phyloP scores from a whole-genome alignment of 1,140 invertebrate genomes.

The Dufourea novaeangliae region DNA sequence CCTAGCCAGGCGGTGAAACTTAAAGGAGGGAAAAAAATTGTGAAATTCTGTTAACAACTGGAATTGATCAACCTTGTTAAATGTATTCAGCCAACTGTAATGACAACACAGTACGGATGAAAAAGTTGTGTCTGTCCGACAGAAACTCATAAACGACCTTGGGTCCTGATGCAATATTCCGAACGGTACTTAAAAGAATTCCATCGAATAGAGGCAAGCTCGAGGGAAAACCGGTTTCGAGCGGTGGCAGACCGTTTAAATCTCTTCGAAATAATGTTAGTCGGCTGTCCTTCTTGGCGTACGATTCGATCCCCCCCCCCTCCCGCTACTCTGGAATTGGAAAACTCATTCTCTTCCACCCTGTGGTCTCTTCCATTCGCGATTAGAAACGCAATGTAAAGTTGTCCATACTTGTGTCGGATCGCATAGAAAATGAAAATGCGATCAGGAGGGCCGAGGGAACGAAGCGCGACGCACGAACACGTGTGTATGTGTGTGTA shows the following conservation, averaged over 20 bases:
- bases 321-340: no score
- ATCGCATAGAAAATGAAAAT: no score
- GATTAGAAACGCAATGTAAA: not conserved
- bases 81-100: not conserved
- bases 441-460: not conserved
- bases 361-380: not conserved
- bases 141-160: constrained; percentile 59
- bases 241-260: constrained; percentile 58
- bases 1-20: no score
- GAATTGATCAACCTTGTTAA: no score
- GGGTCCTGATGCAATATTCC: constrained; percentile 63
- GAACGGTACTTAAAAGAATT: constrained; percentile 68
- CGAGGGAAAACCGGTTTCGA: constrained; percentile 58
- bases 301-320: not conserved
- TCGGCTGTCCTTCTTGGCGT: constrained; percentile 43
- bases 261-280: constrained; percentile 68
- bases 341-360: not conserved
- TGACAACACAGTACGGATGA: no score
- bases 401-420: not conserved
- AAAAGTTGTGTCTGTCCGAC: constrained; percentile 18
- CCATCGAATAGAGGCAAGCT: constrained; percentile 55
- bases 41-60: not conserved
- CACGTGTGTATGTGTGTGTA: not conserved
- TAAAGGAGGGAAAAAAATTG: not conserved
- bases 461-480: no score